Percentiles rank a stretch among this genome's conserved stretches.
phyloP scores from a whole-genome alignment of 2,888 invertebrate species.

The Scaptodrosophila latifasciaeformis region DNA sequence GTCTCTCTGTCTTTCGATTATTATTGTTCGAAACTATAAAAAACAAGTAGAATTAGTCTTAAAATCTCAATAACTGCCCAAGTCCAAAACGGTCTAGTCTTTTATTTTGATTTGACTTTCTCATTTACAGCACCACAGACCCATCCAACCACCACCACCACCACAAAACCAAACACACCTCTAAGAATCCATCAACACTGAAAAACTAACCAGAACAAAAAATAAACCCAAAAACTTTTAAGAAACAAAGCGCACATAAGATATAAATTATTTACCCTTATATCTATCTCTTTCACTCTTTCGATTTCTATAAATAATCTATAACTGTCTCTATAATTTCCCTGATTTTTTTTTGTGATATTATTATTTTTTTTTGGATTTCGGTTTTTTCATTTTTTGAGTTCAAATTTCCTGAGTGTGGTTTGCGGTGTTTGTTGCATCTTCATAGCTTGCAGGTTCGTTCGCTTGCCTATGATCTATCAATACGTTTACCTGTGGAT shows the following conservation, averaged over 20 bases:
- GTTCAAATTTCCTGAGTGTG: constrained; percentile 66
- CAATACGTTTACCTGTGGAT: constrained; percentile 84
- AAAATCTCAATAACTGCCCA: constrained; percentile 25
- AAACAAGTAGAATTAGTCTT: constrained; percentile 37
- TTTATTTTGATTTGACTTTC: constrained; percentile 30
- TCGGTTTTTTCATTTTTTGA: constrained; percentile 29
- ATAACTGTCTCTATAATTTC: constrained; percentile 4
- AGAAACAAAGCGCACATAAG: constrained; percentile 26
- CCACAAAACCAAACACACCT: constrained; percentile 19
- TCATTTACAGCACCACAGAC: constrained; percentile 56
- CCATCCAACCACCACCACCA: constrained; percentile 27
- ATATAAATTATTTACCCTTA: not conserved
- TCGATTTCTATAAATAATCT: not conserved
- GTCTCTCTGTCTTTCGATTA: constrained; percentile 4
- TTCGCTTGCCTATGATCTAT: constrained; percentile 84
- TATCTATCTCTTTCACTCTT: constrained; percentile 2
- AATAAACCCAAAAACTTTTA: constrained; percentile 1
- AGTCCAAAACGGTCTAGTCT: constrained; percentile 23
- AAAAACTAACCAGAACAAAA: too few relatives aligned
- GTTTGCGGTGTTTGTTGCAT: constrained; percentile 75
- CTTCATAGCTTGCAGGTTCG: constrained; percentile 77
- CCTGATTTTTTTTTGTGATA: constrained; percentile 16
- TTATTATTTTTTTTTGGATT: constrained; percentile 20
- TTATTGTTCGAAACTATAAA: constrained; percentile 3
- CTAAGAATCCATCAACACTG: constrained; percentile 17